A percentile compares a stretch with the other conserved stretches of the same genome.
Evolutionary conservation across 2,888 invertebrate species (phyloP).

Genomic region (Drosophila ezoana): DNA sequence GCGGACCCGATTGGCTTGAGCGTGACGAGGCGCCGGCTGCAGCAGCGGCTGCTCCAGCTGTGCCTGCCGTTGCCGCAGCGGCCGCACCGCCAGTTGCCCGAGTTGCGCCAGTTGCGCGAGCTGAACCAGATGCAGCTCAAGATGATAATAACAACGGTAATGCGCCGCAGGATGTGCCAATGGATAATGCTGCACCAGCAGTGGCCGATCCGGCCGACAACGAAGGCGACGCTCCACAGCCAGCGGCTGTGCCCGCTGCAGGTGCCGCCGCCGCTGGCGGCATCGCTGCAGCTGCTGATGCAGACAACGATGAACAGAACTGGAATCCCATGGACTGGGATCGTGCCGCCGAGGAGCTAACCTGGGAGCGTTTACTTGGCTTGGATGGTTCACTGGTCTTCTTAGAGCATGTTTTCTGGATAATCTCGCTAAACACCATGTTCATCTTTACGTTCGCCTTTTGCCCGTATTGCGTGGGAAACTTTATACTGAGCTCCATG

Average conservation of each 20-base stretch:
- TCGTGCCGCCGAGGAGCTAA: slow-evolving; percentile 97
- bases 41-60: slow-evolving; percentile 63
- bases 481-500: slow-evolving; percentile 91
- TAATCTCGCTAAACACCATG: slow-evolving; percentile 97
- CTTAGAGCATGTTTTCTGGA: slow-evolving; percentile 99
- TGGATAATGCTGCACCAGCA: slow-evolving; percentile 86
- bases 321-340: slow-evolving; percentile 99
- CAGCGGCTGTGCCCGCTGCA: slow-evolving; percentile 86
- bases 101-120: slow-evolving; percentile 12
- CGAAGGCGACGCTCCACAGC: slow-evolving; percentile 85
- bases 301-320: slow-evolving; percentile 87
- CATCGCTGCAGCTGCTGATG: slow-evolving; percentile 87
- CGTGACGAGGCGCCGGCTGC: slow-evolving; percentile 86
- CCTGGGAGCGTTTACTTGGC: slow-evolving; percentile 98
- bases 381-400: slow-evolving; percentile 98
- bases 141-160: slow-evolving; percentile 85
- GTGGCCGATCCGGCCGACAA: slow-evolving; percentile 82
- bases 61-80: slow-evolving; percentile 35
- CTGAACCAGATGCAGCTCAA: slow-evolving; percentile 43
- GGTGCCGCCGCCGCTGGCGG: slow-evolving; percentile 83
- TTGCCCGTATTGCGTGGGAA: slow-evolving; percentile 97
- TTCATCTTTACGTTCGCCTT: slow-evolving; percentile 99
- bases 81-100: slow-evolving; percentile 75
- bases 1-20: slow-evolving; percentile 97
- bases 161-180: slow-evolving; percentile 80